Conservation (phyloP, 2,113 vertebrate species). For the Pipra filicauda region DNA sequence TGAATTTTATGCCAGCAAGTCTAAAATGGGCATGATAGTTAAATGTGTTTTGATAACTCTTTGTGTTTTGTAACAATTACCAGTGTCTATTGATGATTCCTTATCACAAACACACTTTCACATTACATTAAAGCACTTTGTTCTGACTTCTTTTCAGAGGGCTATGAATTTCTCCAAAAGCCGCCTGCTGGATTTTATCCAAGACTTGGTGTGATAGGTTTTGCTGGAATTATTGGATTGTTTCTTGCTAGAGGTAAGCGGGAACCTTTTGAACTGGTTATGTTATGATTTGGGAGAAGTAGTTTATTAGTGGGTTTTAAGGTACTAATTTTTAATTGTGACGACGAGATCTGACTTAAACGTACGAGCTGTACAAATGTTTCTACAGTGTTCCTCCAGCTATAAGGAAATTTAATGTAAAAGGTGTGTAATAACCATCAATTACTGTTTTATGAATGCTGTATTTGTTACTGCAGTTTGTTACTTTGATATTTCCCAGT, state of each 20-base stretch:
- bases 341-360: neutral
- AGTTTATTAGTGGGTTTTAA: neutral
- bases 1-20: constrained; percentile 50
- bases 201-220: constrained; percentile 85
- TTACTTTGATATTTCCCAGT: neutral
- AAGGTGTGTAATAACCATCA: neutral
- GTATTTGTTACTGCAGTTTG: neutral
- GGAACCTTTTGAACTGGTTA: neutral
- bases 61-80: constrained; percentile 33
- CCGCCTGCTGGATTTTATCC: constrained; percentile 90
- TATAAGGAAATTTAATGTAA: neutral
- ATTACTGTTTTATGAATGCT: neutral
- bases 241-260: constrained; percentile 87
- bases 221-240: constrained; percentile 89
- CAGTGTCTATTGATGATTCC: neutral
- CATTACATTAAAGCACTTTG: constrained; percentile 38
- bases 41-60: constrained; percentile 44
- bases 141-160: constrained; percentile 76
- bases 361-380: neutral
- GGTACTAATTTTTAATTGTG: neutral
- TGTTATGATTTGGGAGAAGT: neutral
- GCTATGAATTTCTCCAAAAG: constrained; percentile 82
- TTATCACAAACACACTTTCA: constrained; percentile 36
- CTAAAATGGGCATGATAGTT: constrained; percentile 17
- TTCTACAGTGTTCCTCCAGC: neutral